These are phyloP conservation scores for Xiphophorus couchianus DNA, from an alignment of 2,113 vertebrate species.

Conservation along the genomic window DNA sequence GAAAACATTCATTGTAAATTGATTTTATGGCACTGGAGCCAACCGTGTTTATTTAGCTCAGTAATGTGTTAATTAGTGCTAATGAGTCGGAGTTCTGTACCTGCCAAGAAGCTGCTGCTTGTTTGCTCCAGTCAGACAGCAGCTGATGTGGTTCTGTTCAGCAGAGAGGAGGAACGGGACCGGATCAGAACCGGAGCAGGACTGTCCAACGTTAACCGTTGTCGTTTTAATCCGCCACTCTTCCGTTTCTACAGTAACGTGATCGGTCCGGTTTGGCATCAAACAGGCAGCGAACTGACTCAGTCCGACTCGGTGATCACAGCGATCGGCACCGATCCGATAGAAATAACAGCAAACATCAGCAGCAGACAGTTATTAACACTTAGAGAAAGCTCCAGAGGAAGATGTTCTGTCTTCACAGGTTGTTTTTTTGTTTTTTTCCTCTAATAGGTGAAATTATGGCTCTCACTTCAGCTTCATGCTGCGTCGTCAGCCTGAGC, in stretches of 20 bases:
- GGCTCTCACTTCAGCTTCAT: not conserved
- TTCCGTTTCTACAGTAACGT: not conserved
- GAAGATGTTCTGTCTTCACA: not conserved
- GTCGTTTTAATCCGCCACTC: not conserved
- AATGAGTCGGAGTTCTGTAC: conserved; percentile 3
- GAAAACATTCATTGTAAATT: not conserved
- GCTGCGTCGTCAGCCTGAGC: too few relatives aligned
- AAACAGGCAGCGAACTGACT: not conserved
- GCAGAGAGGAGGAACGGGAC: conserved; percentile 2
- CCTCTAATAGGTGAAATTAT: not conserved
- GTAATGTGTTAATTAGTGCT: conserved; percentile 1
- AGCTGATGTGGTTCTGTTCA: not conserved
- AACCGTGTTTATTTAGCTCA: conserved; percentile 1
- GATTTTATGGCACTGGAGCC: not conserved
- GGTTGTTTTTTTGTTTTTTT: not conserved
- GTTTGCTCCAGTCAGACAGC: conserved; percentile 16
- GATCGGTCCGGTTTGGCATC: not conserved
- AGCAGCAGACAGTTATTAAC: not conserved
- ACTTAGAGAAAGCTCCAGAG: not conserved
- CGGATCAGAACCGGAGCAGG: conserved; percentile 2
- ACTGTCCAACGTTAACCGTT: not conserved
- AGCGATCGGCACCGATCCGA: not conserved
- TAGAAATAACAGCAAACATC: not conserved
- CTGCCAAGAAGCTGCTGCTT: conserved; percentile 5
- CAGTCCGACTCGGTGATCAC: not conserved